Evolutionary conservation across 2,797 vertebrate genomes (phyloP).

Genomic region (Pogoniulus pusillus): DNA sequence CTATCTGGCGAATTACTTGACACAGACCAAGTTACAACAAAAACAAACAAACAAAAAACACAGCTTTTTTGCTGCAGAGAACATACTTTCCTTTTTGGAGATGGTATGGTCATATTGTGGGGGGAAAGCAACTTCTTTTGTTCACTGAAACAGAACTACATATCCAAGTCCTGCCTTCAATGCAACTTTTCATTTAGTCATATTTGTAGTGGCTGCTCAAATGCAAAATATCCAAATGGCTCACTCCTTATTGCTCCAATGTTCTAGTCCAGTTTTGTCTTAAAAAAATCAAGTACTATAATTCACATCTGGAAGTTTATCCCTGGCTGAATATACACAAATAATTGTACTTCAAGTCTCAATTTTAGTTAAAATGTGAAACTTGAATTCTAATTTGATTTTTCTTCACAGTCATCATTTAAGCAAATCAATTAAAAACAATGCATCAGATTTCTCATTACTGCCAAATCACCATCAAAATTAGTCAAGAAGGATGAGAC

Average conservation of each 20-base stretch:
- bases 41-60: background rate
- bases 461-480: background rate
- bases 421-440: background rate
- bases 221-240: background rate
- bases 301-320: background rate
- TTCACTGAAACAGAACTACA: background rate
- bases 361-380: background rate
- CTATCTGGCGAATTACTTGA: slow-evolving; percentile 68
- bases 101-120: background rate
- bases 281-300: background rate
- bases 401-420: background rate
- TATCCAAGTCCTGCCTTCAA: background rate
- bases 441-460: rapidly evolving
- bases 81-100: background rate
- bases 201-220: background rate
- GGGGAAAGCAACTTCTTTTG: background rate
- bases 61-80: background rate
- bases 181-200: background rate
- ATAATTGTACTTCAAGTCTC: background rate
- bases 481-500: background rate
- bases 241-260: background rate
- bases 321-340: background rate
- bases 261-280: background rate
- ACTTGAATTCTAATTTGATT: background rate
- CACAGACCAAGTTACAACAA: slow-evolving; percentile 26